Conservation (phyloP, 1,140 invertebrate genomes). For the Papilio polyxenes region DNA sequence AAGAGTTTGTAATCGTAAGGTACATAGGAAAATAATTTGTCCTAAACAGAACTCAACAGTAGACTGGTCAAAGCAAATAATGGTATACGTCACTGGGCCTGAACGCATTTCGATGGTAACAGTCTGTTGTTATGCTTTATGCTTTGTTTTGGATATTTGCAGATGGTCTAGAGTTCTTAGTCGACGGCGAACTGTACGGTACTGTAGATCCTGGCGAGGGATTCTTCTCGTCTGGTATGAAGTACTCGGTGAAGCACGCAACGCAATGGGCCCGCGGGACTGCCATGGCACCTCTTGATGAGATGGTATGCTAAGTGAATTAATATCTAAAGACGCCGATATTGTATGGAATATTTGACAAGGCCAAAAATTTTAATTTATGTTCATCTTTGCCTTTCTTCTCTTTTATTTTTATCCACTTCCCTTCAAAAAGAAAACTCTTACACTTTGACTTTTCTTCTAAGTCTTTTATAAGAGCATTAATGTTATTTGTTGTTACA, state of each 20-base stretch:
- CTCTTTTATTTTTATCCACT: too few species aligned
- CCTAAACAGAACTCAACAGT: background rate
- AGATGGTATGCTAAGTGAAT: constrained; percentile 56
- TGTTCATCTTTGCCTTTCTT: too few species aligned
- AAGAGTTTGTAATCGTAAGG: too few species aligned
- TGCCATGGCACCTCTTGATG: constrained; percentile 69
- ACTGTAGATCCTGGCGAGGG: constrained; percentile 57
- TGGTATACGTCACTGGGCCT: too few species aligned
- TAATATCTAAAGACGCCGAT: background rate
- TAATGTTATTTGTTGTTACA: constrained; percentile 57
- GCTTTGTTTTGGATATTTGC: constrained; percentile 30
- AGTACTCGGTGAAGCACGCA: constrained; percentile 51
- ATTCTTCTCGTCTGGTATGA: constrained; percentile 58
- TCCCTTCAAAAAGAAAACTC: too few species aligned
- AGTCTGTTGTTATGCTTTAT: background rate
- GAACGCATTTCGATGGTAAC: too few species aligned
- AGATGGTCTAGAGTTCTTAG: constrained; percentile 63
- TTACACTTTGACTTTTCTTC: background rate
- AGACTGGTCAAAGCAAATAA: background rate
- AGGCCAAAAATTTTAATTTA: too few species aligned
- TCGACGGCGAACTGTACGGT: constrained; percentile 69
- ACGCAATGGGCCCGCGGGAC: constrained; percentile 64
- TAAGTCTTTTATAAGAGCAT: background rate
- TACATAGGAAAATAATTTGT: too few species aligned
- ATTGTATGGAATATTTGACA: background rate